Base-by-base conservation (phyloP, 2,888 invertebrate genomes). In the Exephanes ischioxanthus region DNA sequence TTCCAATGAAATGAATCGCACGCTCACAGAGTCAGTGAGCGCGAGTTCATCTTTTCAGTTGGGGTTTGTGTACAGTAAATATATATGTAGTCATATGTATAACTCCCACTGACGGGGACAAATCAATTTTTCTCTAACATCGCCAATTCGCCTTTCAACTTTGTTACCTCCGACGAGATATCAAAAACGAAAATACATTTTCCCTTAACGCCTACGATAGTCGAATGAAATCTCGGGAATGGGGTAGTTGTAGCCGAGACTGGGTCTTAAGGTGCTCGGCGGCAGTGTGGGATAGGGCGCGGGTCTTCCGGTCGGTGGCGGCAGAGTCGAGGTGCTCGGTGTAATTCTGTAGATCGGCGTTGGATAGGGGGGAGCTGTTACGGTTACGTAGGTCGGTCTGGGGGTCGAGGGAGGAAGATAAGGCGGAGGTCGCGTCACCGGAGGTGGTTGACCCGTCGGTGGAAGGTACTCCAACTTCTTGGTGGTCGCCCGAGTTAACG, bases 351-450 rank as follows among this genome's bases (percentile, higher is more conserved):
- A 93, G 4, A 91, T 37, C 0, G 89, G 87, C 0, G 93, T 80
- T 7, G 94, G 94, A 81, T 94, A 94, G 16, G 95, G 95, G 3
- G 94, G 92, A 16, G 94, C 92, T 51, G 94, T 93, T 0, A 92
- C 84, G 0, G 93, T 94, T 3, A 82, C 48, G 53, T 91, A 91
- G 3, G 86, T 89, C 6, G 92, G 89, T 26, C 90, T 90, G 6
- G 90, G 89, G 0, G 92, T 87, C 4, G 92, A 91, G 0, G 93
- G 93, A 37, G 94, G 94, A 45, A 94, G 89, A 81, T 94, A 94
- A 0, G 93, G 92, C 0, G 91, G 90, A 16, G 93, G 91, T 72
- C 92, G 87, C 0, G 91, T 90, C 22, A 16, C 68, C 16, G 87
- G 88, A 33, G 80, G 85, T 33, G 85, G 79, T 7, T 73, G 9